These are phyloP conservation scores for Drosophila formosana DNA, from an alignment of 2,888 invertebrate genomes.

Conservation along the genomic window DNA sequence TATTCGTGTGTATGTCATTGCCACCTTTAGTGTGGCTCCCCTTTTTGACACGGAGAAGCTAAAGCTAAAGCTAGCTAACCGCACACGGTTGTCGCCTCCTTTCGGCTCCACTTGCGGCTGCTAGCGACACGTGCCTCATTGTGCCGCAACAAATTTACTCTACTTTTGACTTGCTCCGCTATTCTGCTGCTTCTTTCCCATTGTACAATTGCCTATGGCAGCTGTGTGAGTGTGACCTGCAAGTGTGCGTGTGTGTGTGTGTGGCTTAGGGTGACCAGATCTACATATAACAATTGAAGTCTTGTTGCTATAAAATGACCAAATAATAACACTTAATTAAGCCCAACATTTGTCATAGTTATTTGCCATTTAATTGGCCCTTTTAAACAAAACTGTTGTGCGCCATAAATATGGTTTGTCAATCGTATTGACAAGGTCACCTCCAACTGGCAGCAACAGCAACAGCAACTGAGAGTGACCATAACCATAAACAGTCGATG, in stretches of 20 bases:
- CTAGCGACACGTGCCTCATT: conserved; percentile 73
- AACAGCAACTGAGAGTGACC: conserved; percentile 50
- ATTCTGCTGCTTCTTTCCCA: neutral
- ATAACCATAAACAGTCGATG: conserved; percentile 58
- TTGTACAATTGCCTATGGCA: conserved; percentile 37
- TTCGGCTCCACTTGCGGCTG: conserved; percentile 41
- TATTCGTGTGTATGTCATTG: conserved; percentile 41
- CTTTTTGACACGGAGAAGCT: conserved; percentile 47
- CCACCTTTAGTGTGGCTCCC: conserved; percentile 45
- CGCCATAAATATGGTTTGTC: conserved; percentile 20
- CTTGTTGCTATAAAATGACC: conserved; percentile 8
- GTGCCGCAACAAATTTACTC: conserved; percentile 74
- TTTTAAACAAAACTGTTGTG: conserved; percentile 1
- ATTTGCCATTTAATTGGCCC: conserved; percentile 16
- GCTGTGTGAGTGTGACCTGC: conserved; percentile 44
- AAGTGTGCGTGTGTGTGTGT: conserved; percentile 15
- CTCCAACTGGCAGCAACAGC: conserved; percentile 39
- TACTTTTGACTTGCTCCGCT: conserved; percentile 62
- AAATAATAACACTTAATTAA: conserved; percentile 21
- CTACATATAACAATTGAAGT: conserved; percentile 1
- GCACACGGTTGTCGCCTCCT: conserved; percentile 27
- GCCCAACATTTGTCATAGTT: conserved; percentile 15
- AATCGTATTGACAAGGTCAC: conserved; percentile 57
- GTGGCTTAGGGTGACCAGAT: conserved; percentile 46
- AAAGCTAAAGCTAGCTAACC: conserved; percentile 10